Base-by-base conservation (phyloP, 2,888 invertebrate species). In the Timema podura region DNA sequence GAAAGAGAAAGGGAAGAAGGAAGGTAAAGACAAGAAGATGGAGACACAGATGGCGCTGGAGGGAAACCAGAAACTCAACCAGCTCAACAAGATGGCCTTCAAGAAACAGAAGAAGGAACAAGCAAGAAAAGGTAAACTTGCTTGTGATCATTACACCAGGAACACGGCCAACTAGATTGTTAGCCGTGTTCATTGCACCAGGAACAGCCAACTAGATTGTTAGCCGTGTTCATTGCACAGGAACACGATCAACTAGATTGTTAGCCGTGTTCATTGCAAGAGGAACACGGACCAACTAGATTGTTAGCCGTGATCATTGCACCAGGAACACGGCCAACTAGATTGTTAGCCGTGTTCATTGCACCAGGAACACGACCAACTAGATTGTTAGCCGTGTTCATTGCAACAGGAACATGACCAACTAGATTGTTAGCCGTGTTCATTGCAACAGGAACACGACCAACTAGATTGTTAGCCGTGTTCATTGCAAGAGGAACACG, bases 11-110 rank as follows among this genome's bases (percentile, higher is more conserved):
- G 44, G 16, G 44, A 79, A 45, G 83, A 84, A 61, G 74, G 70
- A 74, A 11, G 76, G 76, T 48, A 81, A 80, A 71, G 81, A 81
- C 64, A 81, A 82, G 48, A 88, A 88, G 78, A 71, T 76, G 3
- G 88, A 92, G 80, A 88, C 90, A 0, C 85, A 88, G 78, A 87
- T 89, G 84, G 82, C 85, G 65, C 79, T 92, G 67, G 90, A 91
- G 79, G 92, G 92, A 73, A 90, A 90, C 79, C 84, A 85, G 77
- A 83, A 84, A 73, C 77, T 87, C 15, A 89, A 89, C 77, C 85
- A 85, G 77, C 76, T 85, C 1, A 84, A 84, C 47, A 89, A 89
- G 75, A 81, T 85, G 73, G 86, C 88, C 73, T 88, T 89, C 72
- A 91, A 91, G 76, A 90, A 89, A 74, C 84, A 86, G 75, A 89